Evolutionary conservation across 2,797 vertebrate genomes (phyloP).

Genomic region (Silurus lanzhouensis): DNA sequence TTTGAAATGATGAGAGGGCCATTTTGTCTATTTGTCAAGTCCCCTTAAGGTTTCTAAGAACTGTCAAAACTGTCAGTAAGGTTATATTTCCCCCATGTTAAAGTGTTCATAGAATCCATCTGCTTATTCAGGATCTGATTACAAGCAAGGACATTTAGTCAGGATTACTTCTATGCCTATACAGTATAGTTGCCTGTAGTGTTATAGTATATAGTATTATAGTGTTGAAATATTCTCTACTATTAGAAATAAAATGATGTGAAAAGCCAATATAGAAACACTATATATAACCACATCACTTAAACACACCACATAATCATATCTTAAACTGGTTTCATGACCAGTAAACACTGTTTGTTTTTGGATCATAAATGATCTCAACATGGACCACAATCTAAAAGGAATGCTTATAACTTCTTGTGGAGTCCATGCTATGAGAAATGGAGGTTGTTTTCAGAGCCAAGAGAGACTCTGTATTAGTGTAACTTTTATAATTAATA

Average conservation of each 20-base stretch:
- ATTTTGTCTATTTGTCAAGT: conserved; percentile 9
- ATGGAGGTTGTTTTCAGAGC: neutral
- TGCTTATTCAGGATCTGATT: neutral
- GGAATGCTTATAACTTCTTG: neutral
- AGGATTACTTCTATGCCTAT: too few relatives aligned
- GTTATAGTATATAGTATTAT: too few relatives aligned
- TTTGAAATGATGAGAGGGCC: conserved; percentile 29
- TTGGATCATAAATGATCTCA: neutral
- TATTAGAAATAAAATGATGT: neutral
- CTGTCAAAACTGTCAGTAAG: neutral
- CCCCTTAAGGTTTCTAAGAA: neutral
- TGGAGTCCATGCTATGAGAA: neutral
- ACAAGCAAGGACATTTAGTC: neutral
- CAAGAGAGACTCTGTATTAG: neutral
- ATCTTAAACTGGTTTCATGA: neutral
- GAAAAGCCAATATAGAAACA: neutral
- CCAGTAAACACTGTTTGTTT: too few relatives aligned
- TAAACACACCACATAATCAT: neutral
- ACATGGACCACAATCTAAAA: neutral
- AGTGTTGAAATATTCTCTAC: neutral
- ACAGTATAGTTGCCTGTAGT: too few relatives aligned
- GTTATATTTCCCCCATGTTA: neutral
- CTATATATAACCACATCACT: too few relatives aligned
- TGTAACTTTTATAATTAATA: neutral
- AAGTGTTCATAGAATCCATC: neutral